phyloP scores from a whole-genome alignment of 1,140 invertebrate species.

The Holotrichia oblita region DNA sequence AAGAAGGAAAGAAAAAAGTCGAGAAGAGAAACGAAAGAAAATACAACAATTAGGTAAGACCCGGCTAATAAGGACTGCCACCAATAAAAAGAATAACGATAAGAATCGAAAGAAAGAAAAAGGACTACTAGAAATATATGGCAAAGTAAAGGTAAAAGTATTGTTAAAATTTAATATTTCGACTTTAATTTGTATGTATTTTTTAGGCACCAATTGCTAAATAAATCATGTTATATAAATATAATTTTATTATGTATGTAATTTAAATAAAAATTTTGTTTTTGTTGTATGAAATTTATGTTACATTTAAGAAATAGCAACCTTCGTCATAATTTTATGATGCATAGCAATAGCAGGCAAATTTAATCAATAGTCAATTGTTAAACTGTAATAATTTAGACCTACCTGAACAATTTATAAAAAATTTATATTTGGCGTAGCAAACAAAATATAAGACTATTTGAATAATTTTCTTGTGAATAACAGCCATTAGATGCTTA shows the following conservation, averaged over 20 bases:
- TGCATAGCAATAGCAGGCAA: too few species aligned
- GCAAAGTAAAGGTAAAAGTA: constrained; percentile 54
- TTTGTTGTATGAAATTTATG: background rate
- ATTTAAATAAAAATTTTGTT: background rate
- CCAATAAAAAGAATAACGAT: constrained; percentile 61
- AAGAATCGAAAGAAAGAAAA: constrained; percentile 51
- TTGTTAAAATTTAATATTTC: background rate
- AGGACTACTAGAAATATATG: constrained; percentile 59
- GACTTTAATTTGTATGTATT: background rate
- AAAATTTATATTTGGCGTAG: too few species aligned
- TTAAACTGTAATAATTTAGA: too few species aligned
- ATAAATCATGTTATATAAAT: background rate
- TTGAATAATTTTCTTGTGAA: too few species aligned
- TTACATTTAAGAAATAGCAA: too few species aligned
- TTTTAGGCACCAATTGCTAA: background rate
- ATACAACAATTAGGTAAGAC: constrained; percentile 64
- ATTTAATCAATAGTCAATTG: too few species aligned
- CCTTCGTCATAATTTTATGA: too few species aligned
- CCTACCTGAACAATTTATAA: too few species aligned
- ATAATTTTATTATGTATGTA: background rate
- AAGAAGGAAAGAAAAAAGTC: constrained; percentile 58
- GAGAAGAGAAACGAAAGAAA: constrained; percentile 59
- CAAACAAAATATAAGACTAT: too few species aligned
- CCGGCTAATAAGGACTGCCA: constrained; percentile 61
- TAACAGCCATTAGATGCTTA: too few species aligned